Conservation (phyloP, 1,140 invertebrate genomes). For the Anadara kagoshimensis region DNA sequence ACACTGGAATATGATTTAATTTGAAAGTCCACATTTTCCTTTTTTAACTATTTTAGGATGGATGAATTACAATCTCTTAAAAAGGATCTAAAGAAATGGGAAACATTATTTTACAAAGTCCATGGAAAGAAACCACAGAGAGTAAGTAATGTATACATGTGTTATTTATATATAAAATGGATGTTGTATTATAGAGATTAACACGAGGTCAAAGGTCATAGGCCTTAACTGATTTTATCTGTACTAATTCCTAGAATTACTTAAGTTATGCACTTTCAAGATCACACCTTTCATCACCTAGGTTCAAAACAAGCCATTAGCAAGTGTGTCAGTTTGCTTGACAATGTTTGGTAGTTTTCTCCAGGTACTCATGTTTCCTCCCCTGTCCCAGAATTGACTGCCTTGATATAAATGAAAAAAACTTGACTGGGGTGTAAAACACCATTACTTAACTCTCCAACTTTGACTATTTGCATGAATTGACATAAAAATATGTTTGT, state of each 20-base stretch:
- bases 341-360: neutral
- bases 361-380: neutral
- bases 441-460: too few species aligned
- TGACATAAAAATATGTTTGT: too few species aligned
- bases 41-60: constrained; percentile 5
- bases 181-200: neutral
- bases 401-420: too few species aligned
- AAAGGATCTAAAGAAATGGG: constrained; percentile 59
- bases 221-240: neutral
- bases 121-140: constrained; percentile 57
- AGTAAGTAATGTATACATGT: constrained; percentile 32
- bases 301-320: neutral
- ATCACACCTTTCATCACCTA: neutral
- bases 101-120: constrained; percentile 50
- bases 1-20: too few species aligned
- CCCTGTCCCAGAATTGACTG: too few species aligned
- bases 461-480: too few species aligned
- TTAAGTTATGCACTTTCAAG: neutral
- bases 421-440: too few species aligned
- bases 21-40: neutral
- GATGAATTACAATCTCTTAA: constrained; percentile 41
- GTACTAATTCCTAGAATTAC: too few species aligned
- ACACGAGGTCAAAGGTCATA: neutral
- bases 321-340: too few species aligned
- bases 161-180: neutral